These are phyloP conservation scores for Cyanistes caeruleus DNA, from an alignment of 2,113 vertebrate genomes.

Conservation along the genomic window DNA sequence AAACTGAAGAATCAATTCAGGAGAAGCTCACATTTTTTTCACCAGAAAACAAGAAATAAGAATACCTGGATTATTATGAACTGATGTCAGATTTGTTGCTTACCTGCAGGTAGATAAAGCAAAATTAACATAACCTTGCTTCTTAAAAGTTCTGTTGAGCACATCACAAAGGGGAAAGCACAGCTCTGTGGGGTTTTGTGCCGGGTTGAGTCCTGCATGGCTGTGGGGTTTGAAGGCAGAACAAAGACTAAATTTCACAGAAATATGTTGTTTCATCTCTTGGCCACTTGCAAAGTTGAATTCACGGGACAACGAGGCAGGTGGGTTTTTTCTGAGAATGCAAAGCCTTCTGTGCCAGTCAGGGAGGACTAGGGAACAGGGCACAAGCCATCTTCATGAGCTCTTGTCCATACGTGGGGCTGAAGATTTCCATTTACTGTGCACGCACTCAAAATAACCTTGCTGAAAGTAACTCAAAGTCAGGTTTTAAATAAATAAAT, in stretches of 20 bases:
- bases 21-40: neutral
- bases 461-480: neutral
- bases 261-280: neutral
- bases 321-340: neutral
- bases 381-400: neutral
- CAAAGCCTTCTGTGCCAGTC: neutral
- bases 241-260: neutral
- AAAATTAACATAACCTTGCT: neutral
- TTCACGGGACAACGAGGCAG: rapidly evolving
- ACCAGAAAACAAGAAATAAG: neutral
- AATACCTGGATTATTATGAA: neutral
- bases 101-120: neutral
- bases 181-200: neutral
- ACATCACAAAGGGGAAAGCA: neutral
- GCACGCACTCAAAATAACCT: neutral
- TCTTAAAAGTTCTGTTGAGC: neutral
- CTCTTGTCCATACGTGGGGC: rapidly evolving
- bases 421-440: neutral
- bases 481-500: neutral
- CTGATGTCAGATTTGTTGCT: neutral
- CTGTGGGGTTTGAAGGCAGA: neutral
- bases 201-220: neutral
- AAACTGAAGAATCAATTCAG: neutral
- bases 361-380: neutral
- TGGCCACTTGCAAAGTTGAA: neutral